These are phyloP conservation scores for Cladopsammia gracilis DNA, from an alignment of 64 coral and sea anemone genomes.

Conservation along the genomic window DNA sequence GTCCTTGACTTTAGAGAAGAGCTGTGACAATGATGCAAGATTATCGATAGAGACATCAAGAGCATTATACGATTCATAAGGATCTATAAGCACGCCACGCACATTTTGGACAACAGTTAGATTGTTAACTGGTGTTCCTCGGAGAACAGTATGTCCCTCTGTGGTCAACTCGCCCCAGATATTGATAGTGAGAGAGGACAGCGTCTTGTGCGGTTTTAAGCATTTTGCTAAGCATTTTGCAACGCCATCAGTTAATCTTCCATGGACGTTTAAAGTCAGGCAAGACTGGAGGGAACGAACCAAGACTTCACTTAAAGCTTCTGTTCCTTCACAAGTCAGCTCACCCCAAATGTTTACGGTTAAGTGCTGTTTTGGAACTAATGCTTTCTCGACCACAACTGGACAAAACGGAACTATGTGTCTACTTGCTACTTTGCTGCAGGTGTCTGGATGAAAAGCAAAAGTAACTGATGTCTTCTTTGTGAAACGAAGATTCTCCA, in stretches of 20 bases:
- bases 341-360: neutral
- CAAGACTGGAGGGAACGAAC: neutral
- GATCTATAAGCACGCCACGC: neutral
- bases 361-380: neutral
- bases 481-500: neutral
- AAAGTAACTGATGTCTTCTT: neutral
- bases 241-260: neutral
- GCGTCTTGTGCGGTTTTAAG: neutral
- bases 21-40: neutral
- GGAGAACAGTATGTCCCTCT: too few relatives aligned
- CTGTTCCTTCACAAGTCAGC: neutral
- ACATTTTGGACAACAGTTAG: neutral
- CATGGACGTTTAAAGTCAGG: neutral
- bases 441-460: neutral
- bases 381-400: neutral
- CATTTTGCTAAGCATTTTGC: neutral
- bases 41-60: neutral
- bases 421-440: too few relatives aligned
- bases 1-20: neutral
- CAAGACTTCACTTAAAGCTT: neutral
- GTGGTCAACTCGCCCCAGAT: neutral
- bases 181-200: neutral
- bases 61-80: neutral
- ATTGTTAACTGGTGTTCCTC: too few relatives aligned
- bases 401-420: neutral